Conservation (phyloP, 1,140 invertebrate species). For the Scylla paramamosain region DNA sequence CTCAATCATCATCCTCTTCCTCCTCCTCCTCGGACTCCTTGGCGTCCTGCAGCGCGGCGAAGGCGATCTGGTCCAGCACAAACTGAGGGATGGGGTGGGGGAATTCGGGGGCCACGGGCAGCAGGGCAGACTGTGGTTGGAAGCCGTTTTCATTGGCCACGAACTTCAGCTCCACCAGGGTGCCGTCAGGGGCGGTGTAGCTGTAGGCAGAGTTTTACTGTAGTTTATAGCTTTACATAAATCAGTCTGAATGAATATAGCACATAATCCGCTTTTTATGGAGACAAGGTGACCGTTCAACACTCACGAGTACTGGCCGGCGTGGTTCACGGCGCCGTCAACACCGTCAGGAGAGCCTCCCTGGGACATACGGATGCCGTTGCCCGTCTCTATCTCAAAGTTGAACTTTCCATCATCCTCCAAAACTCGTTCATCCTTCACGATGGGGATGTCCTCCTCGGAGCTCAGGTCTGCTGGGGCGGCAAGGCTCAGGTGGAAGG, state of each 20-base stretch:
- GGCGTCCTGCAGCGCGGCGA: conserved; percentile 32
- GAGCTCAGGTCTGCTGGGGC: neutral
- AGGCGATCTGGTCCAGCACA: conserved; percentile 67
- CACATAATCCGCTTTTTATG: too few relatives aligned
- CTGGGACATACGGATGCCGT: conserved; percentile 52
- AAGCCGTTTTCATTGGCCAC: conserved; percentile 62
- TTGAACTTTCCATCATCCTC: conserved; percentile 57
- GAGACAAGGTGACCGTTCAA: too few relatives aligned
- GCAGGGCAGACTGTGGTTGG: conserved; percentile 56
- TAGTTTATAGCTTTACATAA: too few relatives aligned
- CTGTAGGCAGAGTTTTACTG: neutral
- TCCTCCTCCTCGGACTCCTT: too few relatives aligned
- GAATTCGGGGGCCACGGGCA: conserved; percentile 68
- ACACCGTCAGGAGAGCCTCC: conserved; percentile 27
- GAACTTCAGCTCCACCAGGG: conserved; percentile 63
- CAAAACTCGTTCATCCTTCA: conserved; percentile 16
- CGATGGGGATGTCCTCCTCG: conserved; percentile 3
- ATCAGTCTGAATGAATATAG: too few relatives aligned
- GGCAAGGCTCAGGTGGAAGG: neutral
- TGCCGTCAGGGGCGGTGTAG: conserved; percentile 64
- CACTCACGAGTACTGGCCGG: conserved; percentile 58
- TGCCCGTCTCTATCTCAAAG: conserved; percentile 55
- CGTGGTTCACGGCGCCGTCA: conserved; percentile 32
- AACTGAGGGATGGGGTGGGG: conserved; percentile 71
- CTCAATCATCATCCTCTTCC: neutral